Percentiles rank a stretch among this genome's conserved stretches.
These are phyloP conservation scores for Apodemus agrarius DNA, from an alignment of 2,797 vertebrate species.

Conservation along the genomic window DNA sequence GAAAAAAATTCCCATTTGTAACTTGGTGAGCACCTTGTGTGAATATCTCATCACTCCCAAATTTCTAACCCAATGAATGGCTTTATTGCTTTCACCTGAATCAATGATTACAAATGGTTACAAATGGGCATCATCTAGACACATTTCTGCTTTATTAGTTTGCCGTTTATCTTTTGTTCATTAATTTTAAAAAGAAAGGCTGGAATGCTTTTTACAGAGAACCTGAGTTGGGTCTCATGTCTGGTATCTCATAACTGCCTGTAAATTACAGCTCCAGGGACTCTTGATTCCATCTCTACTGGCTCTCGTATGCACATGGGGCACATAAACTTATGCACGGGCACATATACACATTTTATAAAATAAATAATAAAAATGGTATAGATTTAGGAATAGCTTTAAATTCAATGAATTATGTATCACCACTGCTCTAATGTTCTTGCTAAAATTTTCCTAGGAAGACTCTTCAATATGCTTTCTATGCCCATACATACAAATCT, in stretches of 20 bases:
- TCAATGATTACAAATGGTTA: not conserved
- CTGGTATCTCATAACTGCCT: not conserved
- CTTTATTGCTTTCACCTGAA: constrained; percentile 17
- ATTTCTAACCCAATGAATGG: not conserved
- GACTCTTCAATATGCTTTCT: not conserved
- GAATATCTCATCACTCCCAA: constrained; percentile 21
- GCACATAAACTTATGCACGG: not conserved
- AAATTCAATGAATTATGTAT: not conserved
- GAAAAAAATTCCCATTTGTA: constrained; percentile 10
- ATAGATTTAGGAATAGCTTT: not conserved
- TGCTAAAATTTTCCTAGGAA: not conserved
- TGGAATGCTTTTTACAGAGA: not conserved
- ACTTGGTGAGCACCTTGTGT: not conserved
- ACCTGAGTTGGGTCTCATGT: not conserved
- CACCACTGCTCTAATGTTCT: not conserved
- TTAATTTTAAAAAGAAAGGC: not conserved
- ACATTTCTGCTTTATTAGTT: not conserved
- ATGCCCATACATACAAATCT: not conserved
- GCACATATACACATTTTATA: not conserved
- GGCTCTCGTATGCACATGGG: too few relatives aligned
- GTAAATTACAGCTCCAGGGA: not conserved
- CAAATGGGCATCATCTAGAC: not conserved
- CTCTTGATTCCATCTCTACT: not conserved
- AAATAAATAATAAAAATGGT: not conserved
- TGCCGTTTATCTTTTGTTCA: not conserved